A percentile compares a stretch with the other conserved stretches of the same genome.
Conservation (phyloP, 2,113 vertebrate species). For the Nyctereutes procyonoides region DNA sequence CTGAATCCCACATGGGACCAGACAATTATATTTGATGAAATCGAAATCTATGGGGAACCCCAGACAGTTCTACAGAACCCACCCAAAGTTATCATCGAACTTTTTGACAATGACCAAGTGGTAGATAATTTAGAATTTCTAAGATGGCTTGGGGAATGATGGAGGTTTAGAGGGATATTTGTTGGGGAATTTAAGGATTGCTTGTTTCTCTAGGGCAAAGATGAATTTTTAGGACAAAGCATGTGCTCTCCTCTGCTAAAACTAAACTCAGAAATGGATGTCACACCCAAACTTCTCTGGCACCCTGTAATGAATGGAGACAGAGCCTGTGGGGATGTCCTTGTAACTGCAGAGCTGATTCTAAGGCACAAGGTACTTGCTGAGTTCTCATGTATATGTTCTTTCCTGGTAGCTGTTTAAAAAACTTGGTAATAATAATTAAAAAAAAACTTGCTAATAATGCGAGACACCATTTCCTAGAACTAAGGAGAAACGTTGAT, state of each 20-base stretch:
- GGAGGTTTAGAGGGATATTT: neutral
- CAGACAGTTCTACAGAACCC: conserved; percentile 88
- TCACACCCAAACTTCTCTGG: conserved; percentile 94
- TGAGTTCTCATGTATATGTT: neutral
- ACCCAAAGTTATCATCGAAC: conserved; percentile 93
- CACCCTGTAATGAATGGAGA: conserved; percentile 91
- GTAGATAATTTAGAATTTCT: conserved; percentile 86
- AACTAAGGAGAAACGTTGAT: conserved; percentile 37
- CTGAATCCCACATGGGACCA: conserved; percentile 99
- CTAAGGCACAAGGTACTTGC: conserved; percentile 91
- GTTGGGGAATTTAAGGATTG: neutral
- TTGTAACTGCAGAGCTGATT: conserved; percentile 96
- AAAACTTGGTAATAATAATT: neutral
- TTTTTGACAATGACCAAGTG: conserved; percentile 98
- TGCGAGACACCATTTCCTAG: neutral
- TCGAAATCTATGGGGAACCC: conserved; percentile 95
- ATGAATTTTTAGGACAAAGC: conserved; percentile 95
- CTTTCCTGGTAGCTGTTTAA: neutral
- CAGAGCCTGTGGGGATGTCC: conserved; percentile 90
- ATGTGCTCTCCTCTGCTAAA: conserved; percentile 92
- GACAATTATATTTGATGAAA: conserved; percentile 95
- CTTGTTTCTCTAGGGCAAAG: conserved; percentile 92
- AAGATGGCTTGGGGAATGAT: neutral
- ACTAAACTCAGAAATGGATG: conserved; percentile 88
- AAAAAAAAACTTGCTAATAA: neutral